Evolutionary conservation across 2,113 vertebrate species (phyloP), one percentile per base, ranked within the genome.

Genomic region (Spilogale gracilis): DNA sequence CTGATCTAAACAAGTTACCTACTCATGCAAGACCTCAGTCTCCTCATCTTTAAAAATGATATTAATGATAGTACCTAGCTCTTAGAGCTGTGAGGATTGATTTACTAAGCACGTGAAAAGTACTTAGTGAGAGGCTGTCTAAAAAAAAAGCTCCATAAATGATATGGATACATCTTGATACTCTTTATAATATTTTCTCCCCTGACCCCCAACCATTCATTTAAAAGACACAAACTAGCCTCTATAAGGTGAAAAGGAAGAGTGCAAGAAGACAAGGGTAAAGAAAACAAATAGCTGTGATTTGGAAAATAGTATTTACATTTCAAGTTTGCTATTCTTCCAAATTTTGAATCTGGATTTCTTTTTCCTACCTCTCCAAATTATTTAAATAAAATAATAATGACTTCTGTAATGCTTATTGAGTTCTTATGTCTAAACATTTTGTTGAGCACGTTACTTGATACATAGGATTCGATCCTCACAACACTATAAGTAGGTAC

Each of bases 371-470:
- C 1, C 4, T 69, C 14, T 30, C 10, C 9, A 85, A 93, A 56
- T 76, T 67, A 67, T 87, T 67, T 67, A 90, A 85, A 18, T 89
- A 83, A 81, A 92, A 63, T 78, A 60, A 63, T 20, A 82, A 58
- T 82, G 54, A 54, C 9, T 38, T 94, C 10, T 21, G 4, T 93
- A 93, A 76, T 20, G 82, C 12, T 76, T 60, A 48, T 1, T 76
- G 50, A 69, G 4, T 93, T 91, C 43, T 69, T 87, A 61, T 21
- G 21, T 83, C 21, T 61, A 54, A 21, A 17, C 12, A 54, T 84
- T 74, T 93, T 87, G 21, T 56, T 67, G 30, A 73, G 9, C 13
- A 16, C 16, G 58, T 67, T 56, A 27, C 30, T 80, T 52, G 9
- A 30, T 84, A 54, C 48, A 32, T 67, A 74, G 67, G 7, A 74